These are phyloP conservation scores for Synanthedon andrenaeformis DNA, from an alignment of 2,888 invertebrate species.

Conservation along the genomic window DNA sequence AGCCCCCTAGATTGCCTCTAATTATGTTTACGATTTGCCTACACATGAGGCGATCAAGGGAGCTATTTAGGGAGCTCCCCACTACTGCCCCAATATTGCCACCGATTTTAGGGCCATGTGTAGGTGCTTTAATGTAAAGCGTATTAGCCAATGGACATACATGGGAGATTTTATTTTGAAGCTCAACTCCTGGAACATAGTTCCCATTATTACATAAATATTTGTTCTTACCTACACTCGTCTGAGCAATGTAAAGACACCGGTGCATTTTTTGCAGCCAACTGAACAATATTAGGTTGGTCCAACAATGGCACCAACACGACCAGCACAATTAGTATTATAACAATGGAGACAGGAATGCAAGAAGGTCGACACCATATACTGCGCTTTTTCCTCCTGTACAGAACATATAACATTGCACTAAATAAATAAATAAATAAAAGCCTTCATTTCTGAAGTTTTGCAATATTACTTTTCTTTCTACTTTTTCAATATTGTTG, in stretches of 20 bases:
- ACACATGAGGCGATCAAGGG: too few relatives aligned
- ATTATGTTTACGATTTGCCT: too few relatives aligned
- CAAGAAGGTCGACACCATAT: conserved; percentile 87
- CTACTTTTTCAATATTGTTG: too few relatives aligned
- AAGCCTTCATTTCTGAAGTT: background rate
- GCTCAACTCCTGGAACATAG: too few relatives aligned
- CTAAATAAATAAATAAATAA: background rate
- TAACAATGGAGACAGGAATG: conserved; percentile 84
- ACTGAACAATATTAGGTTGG: conserved; percentile 71
- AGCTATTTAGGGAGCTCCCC: too few relatives aligned
- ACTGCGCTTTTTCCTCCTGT: conserved; percentile 54
- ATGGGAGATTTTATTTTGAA: too few relatives aligned
- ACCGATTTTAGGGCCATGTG: too few relatives aligned
- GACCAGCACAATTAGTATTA: conserved; percentile 82
- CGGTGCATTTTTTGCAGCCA: conserved; percentile 30
- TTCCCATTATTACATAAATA: background rate
- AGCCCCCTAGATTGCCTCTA: too few relatives aligned
- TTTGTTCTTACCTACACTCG: conserved; percentile 71
- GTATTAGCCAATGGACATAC: too few relatives aligned
- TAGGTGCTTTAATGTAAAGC: too few relatives aligned
- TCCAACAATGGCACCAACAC: conserved; percentile 81
- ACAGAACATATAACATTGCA: conserved; percentile 7
- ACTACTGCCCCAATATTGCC: too few relatives aligned
- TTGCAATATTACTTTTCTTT: background rate
- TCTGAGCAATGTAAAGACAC: conserved; percentile 67